These are phyloP conservation scores for Hydraecia micacea DNA, from an alignment of 2,888 invertebrate species.

Conservation along the genomic window DNA sequence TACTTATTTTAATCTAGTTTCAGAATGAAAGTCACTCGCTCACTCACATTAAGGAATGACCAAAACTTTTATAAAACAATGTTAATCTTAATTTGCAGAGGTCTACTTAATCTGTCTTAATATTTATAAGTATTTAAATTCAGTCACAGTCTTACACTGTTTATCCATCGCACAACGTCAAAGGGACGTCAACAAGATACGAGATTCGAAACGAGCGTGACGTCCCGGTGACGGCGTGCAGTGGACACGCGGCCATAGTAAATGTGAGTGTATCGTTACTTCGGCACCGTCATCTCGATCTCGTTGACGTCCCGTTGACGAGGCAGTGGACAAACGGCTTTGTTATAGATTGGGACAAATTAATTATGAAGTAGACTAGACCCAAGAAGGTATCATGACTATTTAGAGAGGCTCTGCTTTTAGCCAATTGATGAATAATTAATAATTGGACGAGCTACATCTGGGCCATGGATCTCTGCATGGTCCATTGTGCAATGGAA, in stretches of 20 bases:
- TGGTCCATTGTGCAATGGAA: background rate
- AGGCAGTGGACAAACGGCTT: background rate
- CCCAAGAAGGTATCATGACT: conserved; percentile 33
- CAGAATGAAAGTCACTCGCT: conserved; percentile 20
- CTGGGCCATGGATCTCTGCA: background rate
- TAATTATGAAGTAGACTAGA: conserved; percentile 29
- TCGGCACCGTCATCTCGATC: background rate
- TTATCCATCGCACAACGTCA: background rate
- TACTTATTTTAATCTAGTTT: conserved; percentile 21
- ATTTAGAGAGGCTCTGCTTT: conserved; percentile 22
- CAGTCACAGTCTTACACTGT: background rate
- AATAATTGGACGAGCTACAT: conserved; percentile 1
- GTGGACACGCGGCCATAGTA: background rate
- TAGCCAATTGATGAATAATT: conserved; percentile 26
- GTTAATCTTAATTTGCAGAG: conserved; percentile 16
- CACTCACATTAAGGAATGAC: conserved; percentile 6
- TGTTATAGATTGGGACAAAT: conserved; percentile 10
- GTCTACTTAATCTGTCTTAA: background rate
- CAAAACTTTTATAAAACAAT: conserved; percentile 4
- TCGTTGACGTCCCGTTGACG: background rate
- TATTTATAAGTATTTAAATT: background rate
- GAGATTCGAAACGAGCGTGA: conserved; percentile 1
- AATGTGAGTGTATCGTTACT: background rate
- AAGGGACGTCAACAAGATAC: background rate
- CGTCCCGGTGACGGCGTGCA: background rate